These are phyloP conservation scores for Drosophila bifasciata DNA, from an alignment of 1,140 invertebrate genomes.

Conservation along the genomic window DNA sequence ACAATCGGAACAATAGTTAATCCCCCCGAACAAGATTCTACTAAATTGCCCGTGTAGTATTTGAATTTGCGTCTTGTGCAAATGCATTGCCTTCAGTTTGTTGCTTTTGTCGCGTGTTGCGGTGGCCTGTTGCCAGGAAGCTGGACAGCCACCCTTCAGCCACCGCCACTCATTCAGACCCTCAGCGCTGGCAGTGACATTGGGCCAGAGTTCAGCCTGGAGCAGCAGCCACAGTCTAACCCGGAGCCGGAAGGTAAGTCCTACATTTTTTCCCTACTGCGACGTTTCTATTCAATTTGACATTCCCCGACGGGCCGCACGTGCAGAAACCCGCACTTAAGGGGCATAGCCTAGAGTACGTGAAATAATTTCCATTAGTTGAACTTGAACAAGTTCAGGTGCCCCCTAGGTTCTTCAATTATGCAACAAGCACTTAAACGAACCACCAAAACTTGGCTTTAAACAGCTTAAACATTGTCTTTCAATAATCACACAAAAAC, in stretches of 20 bases:
- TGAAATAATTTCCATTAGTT: constrained; percentile 56
- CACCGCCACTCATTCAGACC: constrained; percentile 65
- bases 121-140: constrained; percentile 13
- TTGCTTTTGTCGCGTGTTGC: constrained; percentile 19
- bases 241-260: constrained; percentile 51
- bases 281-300: not conserved
- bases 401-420: constrained; percentile 28
- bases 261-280: not conserved
- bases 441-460: not conserved
- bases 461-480: too few relatives aligned
- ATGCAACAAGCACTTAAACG: constrained; percentile 37
- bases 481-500: not conserved
- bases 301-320: constrained; percentile 3
- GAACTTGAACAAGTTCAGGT: constrained; percentile 8
- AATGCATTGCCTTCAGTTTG: constrained; percentile 44
- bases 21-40: not conserved
- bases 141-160: constrained; percentile 58
- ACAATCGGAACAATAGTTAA: constrained; percentile 13
- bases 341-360: constrained; percentile 33
- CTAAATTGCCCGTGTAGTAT: constrained; percentile 2
- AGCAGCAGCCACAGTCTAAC: not conserved
- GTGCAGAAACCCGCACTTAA: constrained; percentile 21
- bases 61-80: not conserved
- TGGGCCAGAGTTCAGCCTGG: constrained; percentile 62
- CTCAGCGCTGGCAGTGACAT: constrained; percentile 62